Evolutionary conservation across 1,140 invertebrate genomes (phyloP), one percentile per base, ranked within the genome.

Genomic region (Procambarus virginalis): DNA sequence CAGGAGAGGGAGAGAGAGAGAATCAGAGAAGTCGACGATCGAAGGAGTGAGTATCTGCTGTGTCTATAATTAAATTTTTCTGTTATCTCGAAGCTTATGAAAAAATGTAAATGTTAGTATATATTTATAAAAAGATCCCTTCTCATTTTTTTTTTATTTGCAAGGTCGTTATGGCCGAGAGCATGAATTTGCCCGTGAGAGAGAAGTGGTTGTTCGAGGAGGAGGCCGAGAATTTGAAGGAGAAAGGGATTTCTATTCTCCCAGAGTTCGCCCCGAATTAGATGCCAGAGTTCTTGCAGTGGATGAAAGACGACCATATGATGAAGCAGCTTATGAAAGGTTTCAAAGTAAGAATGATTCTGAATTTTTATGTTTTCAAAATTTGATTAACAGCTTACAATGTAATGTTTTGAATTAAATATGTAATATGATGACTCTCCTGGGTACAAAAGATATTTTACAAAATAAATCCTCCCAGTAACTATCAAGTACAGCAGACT

Each of bases 11-110:
- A 88, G 79, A 80, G 86, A 46, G 86, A 88, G 48, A 81, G 86
- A 68, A 51, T 88, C 76, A 88, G 86, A 55, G 86, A 88, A 58
- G 86, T 88, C 0, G 86, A 88, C 48, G 88, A 89, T n/a, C 83
- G 87, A 73, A 89, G 88, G 77, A 82, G 88, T 89, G 12, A 88
- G 86, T 81, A 76, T 82, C 22, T 34, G 8, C 12, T 14, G 20
- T 64, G 60, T 58, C 9, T 46, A 55, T 85, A 60, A 58, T 2
- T 51, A 17, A 51, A 85, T 12, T 55, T 55, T 55, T 55, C 12
- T 55, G 12, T 55, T 55, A 55, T 12, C 51, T 55, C 51, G 2
- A 55, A 55, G 51, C 12, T 55, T 55, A 55, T 55, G 12, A 55
- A 55, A 55, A 55, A 55, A 55, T 55, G 34, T 34, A 9, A 55